phyloP scores from a whole-genome alignment of 2,888 invertebrate genomes.

The Papilio demoleus region DNA sequence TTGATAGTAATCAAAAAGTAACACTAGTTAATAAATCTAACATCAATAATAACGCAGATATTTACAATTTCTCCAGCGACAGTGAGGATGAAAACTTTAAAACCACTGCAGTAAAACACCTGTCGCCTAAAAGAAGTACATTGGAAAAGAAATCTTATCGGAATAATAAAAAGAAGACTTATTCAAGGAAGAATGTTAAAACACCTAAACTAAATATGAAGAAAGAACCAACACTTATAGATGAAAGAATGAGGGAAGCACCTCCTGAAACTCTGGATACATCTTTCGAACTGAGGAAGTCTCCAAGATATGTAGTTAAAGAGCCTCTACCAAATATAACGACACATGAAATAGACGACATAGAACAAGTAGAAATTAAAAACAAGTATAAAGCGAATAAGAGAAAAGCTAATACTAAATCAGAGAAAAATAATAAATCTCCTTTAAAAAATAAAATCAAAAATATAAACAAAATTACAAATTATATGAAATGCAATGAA shows the following conservation, averaged over 20 bases:
- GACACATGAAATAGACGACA: conserved; percentile 58
- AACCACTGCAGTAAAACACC: conserved; percentile 52
- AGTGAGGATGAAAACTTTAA: conserved; percentile 70
- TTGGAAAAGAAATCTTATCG: conserved; percentile 31
- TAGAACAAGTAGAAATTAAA: conserved; percentile 45
- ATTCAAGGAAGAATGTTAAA: conserved; percentile 41
- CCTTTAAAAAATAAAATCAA: conserved; percentile 44
- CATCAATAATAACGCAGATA: conserved; percentile 48
- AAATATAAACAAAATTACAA: conserved; percentile 34
- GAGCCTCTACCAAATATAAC: conserved; percentile 51
- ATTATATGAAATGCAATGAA: conserved; percentile 35
- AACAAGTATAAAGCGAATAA: conserved; percentile 56
- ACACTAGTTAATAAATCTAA: conserved; percentile 51
- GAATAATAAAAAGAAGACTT: conserved; percentile 46
- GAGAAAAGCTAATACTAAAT: conserved; percentile 45
- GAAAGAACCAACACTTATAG: conserved; percentile 51
- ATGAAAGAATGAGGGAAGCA: conserved; percentile 65
- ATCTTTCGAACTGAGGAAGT: conserved; percentile 55
- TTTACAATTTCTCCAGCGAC: conserved; percentile 69
- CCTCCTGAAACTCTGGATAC: conserved; percentile 56
- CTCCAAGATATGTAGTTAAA: conserved; percentile 32
- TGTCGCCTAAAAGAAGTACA: conserved; percentile 38
- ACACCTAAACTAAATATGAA: conserved; percentile 41
- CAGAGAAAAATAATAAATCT: conserved; percentile 40
- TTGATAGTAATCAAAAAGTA: conserved; percentile 55